A percentile compares a stretch with the other conserved stretches of the same genome.
Evolutionary conservation across 2,888 invertebrate species (phyloP).

Genomic region (Patella ulyssiponensis): DNA sequence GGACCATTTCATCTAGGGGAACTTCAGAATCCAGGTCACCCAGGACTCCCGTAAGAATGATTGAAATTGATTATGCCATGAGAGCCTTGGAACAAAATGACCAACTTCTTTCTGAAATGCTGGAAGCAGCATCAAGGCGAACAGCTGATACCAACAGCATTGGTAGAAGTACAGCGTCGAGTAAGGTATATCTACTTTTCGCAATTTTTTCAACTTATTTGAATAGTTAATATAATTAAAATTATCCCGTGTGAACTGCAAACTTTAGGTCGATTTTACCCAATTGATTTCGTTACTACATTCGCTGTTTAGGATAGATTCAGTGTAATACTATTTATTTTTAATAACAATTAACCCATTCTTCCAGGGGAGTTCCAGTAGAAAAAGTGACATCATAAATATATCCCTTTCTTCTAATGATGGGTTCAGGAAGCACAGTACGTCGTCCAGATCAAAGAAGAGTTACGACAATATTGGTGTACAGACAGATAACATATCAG

Average conservation of each 20-base stretch:
- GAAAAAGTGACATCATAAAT: no score
- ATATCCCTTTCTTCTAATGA: no score
- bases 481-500: not conserved
- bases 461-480: not conserved
- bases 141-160: not conserved
- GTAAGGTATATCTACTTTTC: not conserved
- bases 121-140: not conserved
- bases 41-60: not conserved
- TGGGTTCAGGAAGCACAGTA: no score
- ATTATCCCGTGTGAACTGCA: no score
- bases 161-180: not conserved
- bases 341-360: no score
- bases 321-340: no score
- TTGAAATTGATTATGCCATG: not conserved
- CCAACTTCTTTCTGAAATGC: not conserved
- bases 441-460: not conserved
- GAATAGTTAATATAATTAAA: no score
- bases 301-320: no score
- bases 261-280: no score
- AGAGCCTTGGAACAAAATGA: not conserved
- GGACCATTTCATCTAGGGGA: not conserved
- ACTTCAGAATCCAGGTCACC: slow-evolving; percentile 15
- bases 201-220: no score
- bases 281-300: no score
- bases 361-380: no score